Percentiles rank a stretch among this genome's conserved stretches.
These are phyloP conservation scores for Cephus sareptanus DNA, from an alignment of 2,888 invertebrate genomes.

Conservation along the genomic window DNA sequence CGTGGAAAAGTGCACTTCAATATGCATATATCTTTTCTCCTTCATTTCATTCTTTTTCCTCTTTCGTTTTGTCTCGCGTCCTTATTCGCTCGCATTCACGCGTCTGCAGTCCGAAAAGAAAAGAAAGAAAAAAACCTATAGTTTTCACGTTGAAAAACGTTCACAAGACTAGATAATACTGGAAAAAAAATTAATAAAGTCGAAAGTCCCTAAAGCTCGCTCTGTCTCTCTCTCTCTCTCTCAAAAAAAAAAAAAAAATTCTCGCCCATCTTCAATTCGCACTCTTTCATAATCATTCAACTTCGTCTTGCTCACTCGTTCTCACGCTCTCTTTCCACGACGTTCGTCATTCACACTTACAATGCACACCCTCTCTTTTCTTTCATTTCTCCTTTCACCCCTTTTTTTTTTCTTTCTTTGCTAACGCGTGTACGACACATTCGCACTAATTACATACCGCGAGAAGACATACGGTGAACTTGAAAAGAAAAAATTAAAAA, in stretches of 20 bases:
- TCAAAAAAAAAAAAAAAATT: background rate
- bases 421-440: slow-evolving; percentile 9
- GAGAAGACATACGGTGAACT: too few relatives aligned
- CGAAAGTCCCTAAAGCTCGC: slow-evolving; percentile 40
- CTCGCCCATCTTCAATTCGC: slow-evolving; percentile 13
- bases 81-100: slow-evolving; percentile 20
- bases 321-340: slow-evolving; percentile 11
- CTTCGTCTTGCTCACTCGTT: slow-evolving; percentile 12
- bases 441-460: background rate
- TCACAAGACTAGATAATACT: slow-evolving; percentile 65
- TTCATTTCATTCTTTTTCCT: slow-evolving; percentile 9
- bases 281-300: slow-evolving; percentile 8
- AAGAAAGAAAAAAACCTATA: slow-evolving; percentile 10
- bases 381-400: slow-evolving; percentile 2
- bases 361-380: slow-evolving; percentile 9
- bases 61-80: slow-evolving; percentile 21
- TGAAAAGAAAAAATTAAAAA: too few relatives aligned
- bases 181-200: slow-evolving; percentile 61
- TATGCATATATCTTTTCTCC: background rate
- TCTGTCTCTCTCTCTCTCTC: slow-evolving; percentile 14
- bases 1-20: too few relatives aligned
- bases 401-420: background rate
- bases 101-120: slow-evolving; percentile 14
- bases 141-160: slow-evolving; percentile 39
- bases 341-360: slow-evolving; percentile 9